These are phyloP conservation scores for Odocoileus virginianus DNA, from an alignment of 2,113 vertebrate genomes.

Conservation along the genomic window DNA sequence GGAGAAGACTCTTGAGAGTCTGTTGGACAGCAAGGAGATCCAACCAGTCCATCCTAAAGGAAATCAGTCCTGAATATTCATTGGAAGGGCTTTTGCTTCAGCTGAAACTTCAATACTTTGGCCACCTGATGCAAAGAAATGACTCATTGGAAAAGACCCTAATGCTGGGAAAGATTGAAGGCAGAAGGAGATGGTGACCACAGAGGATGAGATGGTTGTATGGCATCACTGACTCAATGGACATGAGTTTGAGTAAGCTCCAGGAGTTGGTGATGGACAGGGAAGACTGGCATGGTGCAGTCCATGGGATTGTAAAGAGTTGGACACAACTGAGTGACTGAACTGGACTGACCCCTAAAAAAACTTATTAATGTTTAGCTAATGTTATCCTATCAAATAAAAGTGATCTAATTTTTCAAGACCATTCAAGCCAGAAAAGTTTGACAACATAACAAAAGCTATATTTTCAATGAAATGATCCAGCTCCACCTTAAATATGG, in stretches of 20 bases:
- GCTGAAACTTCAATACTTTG: background rate
- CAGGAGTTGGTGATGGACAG: background rate
- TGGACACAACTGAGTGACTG: background rate
- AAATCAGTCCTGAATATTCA: background rate
- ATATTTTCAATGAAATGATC: background rate
- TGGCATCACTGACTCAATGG: background rate
- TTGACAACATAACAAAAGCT: background rate
- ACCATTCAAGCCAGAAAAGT: background rate
- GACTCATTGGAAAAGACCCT: background rate
- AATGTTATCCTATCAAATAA: background rate
- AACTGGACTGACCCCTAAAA: background rate
- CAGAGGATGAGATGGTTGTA: background rate
- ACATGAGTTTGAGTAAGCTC: background rate
- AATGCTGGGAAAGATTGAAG: background rate
- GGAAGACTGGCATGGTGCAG: background rate
- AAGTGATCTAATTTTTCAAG: background rate
- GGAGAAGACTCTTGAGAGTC: background rate
- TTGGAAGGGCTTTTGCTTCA: background rate
- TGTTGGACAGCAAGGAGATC: background rate
- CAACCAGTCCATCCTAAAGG: background rate
- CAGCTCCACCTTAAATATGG: background rate
- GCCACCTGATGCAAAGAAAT: background rate
- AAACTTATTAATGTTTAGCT: background rate
- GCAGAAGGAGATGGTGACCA: background rate
- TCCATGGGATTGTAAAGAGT: background rate